These are phyloP conservation scores for Chrysolina americana DNA, from an alignment of 2,888 invertebrate species.

Conservation along the genomic window DNA sequence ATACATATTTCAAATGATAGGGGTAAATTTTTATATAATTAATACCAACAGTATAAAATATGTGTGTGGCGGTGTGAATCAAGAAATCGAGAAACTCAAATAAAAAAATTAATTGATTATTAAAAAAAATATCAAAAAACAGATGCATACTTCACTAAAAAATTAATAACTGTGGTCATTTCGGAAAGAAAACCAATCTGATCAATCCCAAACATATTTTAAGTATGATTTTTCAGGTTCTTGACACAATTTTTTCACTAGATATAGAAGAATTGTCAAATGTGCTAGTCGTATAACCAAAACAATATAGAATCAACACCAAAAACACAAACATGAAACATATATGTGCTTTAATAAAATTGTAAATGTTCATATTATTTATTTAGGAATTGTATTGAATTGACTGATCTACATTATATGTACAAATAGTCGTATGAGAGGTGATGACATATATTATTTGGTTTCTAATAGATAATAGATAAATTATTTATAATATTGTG, in stretches of 20 bases:
- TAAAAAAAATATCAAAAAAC: no score
- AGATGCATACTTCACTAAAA: background rate
- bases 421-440: background rate
- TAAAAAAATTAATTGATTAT: no score
- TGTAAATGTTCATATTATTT: background rate
- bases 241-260: background rate
- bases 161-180: background rate
- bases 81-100: no score
- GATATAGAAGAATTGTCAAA: background rate
- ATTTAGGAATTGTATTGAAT: background rate
- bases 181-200: background rate
- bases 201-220: background rate
- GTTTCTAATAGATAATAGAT: background rate
- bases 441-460: background rate
- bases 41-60: no score
- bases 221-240: background rate
- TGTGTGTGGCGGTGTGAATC: no score
- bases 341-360: constrained; percentile 23
- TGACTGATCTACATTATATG: constrained; percentile 9
- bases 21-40: no score
- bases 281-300: constrained; percentile 6
- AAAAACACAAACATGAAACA: constrained; percentile 6
- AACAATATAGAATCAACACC: constrained; percentile 29
- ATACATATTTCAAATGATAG: no score
- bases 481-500: background rate